Base-by-base conservation (phyloP, 1,140 invertebrate genomes). In the Ylistrum balloti region DNA sequence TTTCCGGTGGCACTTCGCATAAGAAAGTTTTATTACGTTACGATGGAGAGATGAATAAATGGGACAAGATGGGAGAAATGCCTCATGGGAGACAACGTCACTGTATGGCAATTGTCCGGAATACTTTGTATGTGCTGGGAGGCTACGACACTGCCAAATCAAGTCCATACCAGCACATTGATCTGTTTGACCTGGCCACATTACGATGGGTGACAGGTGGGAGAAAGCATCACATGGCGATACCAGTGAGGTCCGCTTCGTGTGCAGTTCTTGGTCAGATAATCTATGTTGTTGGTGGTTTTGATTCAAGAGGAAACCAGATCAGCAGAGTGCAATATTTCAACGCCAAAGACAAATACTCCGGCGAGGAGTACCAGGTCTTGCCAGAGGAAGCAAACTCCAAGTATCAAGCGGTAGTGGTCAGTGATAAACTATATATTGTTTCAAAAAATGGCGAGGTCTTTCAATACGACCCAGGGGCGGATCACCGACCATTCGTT, bases 251-350 rank as follows among this genome's bases (percentile, higher is more conserved):
- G 28, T 90, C 89, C 33, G n/a, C 89, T 17, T 86, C 89, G 0
- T 56, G 74, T 38, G 33, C 48, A 0, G 35, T 86, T 32, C 28
- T 87, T 5, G 48, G 86, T 9, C 56, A 85, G 9, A 90, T n/a
- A 22, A 45, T 90, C 17, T 90, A 90, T 38, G 28, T 90, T 13
- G 22, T 90, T 32, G 89, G 89, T 20, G 89, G 89, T 0, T 38
- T 90, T 3, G 33, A 48, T 28, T 33, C 17, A 10, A 41, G 38
- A 15, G 86, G 38, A 34, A 88, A 20, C 5, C 48, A 9, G n/a
- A 20, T 33, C 13, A 33, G 35, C 1, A 10, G 34, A 38, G 33
- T 88, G 15, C 89, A 90, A 38, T 87, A 35, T 88, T 74, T 90
- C 11, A 3, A 90, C 41, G 33, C 33, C 5, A n/a, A 88, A 28